Evolutionary conservation across 1,140 invertebrate species (phyloP).

Genomic region (Pseudobourletiella spinata): DNA sequence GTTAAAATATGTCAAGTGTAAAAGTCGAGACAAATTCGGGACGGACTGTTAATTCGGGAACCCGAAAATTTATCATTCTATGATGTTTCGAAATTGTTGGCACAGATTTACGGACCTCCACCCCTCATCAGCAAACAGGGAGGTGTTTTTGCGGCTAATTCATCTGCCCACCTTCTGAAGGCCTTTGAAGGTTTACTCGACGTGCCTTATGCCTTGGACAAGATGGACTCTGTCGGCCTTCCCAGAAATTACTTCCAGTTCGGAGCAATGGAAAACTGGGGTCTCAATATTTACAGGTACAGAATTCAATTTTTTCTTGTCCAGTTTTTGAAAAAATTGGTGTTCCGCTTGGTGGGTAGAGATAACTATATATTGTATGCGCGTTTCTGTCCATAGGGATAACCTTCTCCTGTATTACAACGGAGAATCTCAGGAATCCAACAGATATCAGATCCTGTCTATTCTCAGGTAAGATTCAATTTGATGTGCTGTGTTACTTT

Average conservation of each 20-base stretch:
- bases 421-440: not conserved
- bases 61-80: too few species aligned
- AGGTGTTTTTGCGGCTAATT: slow-evolving; percentile 38
- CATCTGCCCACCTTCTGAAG: slow-evolving; percentile 45
- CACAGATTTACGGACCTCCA: slow-evolving; percentile 13
- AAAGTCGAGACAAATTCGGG: too few species aligned
- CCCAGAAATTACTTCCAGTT: slow-evolving; percentile 54
- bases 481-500: not conserved
- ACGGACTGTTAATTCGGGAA: too few species aligned
- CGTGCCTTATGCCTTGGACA: slow-evolving; percentile 50
- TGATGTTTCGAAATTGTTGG: not conserved
- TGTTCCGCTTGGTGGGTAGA: not conserved
- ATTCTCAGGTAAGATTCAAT: not conserved
- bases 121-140: slow-evolving; percentile 44
- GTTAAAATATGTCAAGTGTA: not conserved
- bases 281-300: slow-evolving; percentile 1
- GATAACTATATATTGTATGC: not conserved
- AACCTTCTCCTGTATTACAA: not conserved
- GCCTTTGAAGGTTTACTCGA: slow-evolving; percentile 51
- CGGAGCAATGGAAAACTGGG: slow-evolving; percentile 49
- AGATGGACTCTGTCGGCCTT: slow-evolving; percentile 58
- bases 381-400: not conserved
- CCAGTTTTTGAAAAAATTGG: not conserved
- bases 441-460: not conserved
- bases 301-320: not conserved